Evolutionary conservation across 2,113 vertebrate species (phyloP).

Genomic region (Odobenus rosmarus): DNA sequence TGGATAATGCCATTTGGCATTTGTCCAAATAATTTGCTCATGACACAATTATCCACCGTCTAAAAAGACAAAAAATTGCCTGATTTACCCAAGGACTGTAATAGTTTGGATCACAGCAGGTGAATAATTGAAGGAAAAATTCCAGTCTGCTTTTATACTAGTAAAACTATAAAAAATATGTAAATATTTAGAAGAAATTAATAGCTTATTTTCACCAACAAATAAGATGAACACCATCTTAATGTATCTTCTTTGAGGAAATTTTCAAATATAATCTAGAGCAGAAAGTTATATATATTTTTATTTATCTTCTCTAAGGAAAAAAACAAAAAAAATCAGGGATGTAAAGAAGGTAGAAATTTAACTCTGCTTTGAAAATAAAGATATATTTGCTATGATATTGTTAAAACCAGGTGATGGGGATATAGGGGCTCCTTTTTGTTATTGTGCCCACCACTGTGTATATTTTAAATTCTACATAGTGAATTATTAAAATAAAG

Average conservation of each 20-base stretch:
- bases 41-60: neutral
- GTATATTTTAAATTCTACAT: neutral
- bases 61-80: neutral
- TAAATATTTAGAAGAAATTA: neutral
- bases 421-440: neutral
- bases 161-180: neutral
- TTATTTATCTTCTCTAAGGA: neutral
- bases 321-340: neutral
- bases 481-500: constrained; percentile 13
- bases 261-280: neutral
- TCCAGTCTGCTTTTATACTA: neutral
- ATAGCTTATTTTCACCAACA: neutral
- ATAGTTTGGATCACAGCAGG: neutral
- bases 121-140: neutral
- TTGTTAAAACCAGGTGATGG: neutral
- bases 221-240: neutral
- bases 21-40: constrained; percentile 37
- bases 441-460: neutral
- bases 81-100: neutral
- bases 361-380: neutral
- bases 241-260: neutral
- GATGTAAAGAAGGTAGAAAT: neutral
- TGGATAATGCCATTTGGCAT: constrained; percentile 1
- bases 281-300: neutral
- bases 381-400: neutral